Evolutionary conservation across 2,888 invertebrate genomes (phyloP), one percentile per base, ranked within the genome.

Genomic region (Drosophila borealis): DNA sequence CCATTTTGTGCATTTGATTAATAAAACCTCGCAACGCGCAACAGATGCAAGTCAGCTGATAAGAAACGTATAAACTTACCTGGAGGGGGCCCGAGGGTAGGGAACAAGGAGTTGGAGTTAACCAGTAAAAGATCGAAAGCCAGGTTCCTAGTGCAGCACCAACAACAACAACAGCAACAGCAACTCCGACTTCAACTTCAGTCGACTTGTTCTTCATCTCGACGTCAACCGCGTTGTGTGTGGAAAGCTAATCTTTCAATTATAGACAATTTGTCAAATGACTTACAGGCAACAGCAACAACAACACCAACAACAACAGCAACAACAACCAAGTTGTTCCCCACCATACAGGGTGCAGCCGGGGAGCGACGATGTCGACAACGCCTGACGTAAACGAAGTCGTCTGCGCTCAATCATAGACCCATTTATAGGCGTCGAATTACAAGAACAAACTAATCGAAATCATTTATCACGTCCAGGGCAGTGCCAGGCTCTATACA

Each of bases 401-500:
- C 80, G 80, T 88, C 86, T 79, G 77, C 87, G 88, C 87, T 90
- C 89, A 90, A 90, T 91, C 91, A 90, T 86, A 89, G 91, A 87
- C 83, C 91, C 91, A 91, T 91, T 91, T 92, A 91, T 90, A 92
- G 92, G 91, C 91, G 92, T 91, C 91, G 91, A 91, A 91, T 91
- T 91, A 91, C 91, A 92, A 92, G 92, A 90, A 91, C 90, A 89
- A 86, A 90, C 91, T 91, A 91, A 91, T 91, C 91, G 91, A 91
- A 91, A 89, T 91, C 88, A 91, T 91, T 91, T 92, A 90, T 91
- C 91, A 92, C 85, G 81, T 85, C 80, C 83, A 70, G 76, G 64
- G 72, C 68, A 74, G 77, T 71, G 67, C 71, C 75, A 72, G 66
- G 67, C 78, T 75, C 66, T 29, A 29, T 29, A 29, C 67, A 65